Conservation (phyloP, 2,797 vertebrate species). For the Anguilla anguilla region DNA sequence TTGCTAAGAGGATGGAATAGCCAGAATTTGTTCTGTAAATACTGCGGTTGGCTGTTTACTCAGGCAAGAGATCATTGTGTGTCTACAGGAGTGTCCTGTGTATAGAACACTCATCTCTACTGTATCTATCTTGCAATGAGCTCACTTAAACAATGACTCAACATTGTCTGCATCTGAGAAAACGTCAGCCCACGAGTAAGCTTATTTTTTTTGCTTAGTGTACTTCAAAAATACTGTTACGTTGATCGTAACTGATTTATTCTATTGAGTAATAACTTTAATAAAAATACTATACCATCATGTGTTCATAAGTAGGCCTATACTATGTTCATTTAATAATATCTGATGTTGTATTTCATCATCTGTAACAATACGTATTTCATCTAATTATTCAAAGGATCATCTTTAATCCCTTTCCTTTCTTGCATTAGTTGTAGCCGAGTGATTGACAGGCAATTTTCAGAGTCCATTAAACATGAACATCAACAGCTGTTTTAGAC, state of each 20-base stretch:
- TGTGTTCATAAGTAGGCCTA: neutral
- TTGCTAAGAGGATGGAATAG: neutral
- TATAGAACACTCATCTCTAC: conserved; percentile 1
- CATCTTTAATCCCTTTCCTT: neutral
- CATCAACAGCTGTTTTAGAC: neutral
- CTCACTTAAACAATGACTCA: neutral
- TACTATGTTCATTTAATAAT: neutral
- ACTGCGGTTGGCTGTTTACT: neutral
- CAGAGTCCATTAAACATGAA: neutral
- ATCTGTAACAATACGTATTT: neutral
- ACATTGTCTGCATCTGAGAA: neutral
- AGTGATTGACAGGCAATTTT: neutral
- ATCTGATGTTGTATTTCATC: neutral
- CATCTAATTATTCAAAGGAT: neutral
- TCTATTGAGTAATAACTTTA: neutral
- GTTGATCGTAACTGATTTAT: neutral
- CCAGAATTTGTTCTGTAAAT: neutral
- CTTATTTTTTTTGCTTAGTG: neutral
- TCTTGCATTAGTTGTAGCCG: neutral
- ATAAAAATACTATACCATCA: neutral
- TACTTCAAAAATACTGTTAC: neutral
- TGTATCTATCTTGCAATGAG: neutral
- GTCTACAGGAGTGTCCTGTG: neutral
- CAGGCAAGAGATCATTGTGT: neutral
- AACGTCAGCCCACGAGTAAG: neutral